Conservation (phyloP, 2,888 invertebrate genomes). For the Folsomia candida region DNA sequence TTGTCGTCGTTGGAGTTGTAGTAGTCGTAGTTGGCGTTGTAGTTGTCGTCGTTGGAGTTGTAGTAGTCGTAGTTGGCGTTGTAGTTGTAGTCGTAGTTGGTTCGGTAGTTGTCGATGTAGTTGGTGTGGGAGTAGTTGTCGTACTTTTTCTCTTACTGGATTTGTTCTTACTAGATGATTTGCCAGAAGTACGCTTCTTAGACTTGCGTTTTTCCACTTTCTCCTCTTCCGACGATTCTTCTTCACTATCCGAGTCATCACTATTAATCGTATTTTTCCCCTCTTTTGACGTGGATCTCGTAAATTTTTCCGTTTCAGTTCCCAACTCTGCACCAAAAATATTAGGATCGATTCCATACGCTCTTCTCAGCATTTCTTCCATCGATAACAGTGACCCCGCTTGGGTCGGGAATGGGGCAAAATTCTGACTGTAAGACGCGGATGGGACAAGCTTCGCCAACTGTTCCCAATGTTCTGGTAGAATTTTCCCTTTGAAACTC, state of each 20-base stretch:
- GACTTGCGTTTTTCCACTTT: background rate
- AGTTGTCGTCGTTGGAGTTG: background rate
- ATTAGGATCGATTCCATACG: background rate
- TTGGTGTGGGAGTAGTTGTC: background rate
- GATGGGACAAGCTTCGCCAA: background rate
- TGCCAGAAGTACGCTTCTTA: background rate
- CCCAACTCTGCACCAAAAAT: background rate
- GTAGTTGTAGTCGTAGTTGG: background rate
- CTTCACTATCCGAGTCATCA: background rate
- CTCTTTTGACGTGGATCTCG: background rate
- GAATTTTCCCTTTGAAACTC: background rate
- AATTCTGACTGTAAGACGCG: background rate
- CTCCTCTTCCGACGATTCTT: background rate
- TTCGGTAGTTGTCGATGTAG: background rate
- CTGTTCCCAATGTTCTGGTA: too few species aligned
- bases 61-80: background rate
- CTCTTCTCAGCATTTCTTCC: background rate
- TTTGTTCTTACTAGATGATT: background rate
- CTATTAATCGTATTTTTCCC: background rate
- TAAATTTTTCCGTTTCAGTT: constrained; percentile 15
- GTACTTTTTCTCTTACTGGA: background rate
- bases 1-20: background rate
- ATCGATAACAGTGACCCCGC: background rate
- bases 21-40: background rate
- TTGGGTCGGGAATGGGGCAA: background rate